Evolutionary conservation across 35 echinoderm and acorn worm species (phyloP).

Genomic region (Anneissia japonica): DNA sequence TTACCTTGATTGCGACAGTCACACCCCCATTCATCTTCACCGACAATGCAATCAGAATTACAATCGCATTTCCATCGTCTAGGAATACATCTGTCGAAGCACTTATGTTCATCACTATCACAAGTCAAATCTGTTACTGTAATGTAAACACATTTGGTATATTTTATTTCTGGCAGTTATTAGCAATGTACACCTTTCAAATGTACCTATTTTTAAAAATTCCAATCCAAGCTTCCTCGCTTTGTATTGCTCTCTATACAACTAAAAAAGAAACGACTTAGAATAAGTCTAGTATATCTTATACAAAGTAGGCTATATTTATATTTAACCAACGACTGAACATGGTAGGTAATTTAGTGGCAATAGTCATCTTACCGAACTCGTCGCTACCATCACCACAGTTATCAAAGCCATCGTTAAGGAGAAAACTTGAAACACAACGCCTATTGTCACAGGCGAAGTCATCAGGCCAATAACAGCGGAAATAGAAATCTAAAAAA

Average conservation of each 20-base stretch:
- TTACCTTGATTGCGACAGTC: background rate
- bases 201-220: no score
- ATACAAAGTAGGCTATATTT: no score
- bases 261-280: no score
- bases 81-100: background rate
- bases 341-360: no score
- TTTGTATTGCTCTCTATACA: no score
- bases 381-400: background rate
- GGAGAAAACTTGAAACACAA: background rate
- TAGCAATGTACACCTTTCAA: no score
- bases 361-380: no score
- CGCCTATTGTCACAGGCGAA: background rate
- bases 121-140: background rate
- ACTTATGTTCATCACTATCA: background rate
- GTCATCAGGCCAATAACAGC: background rate
- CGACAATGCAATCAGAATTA: background rate
- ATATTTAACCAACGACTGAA: no score
- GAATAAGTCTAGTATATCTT: no score
- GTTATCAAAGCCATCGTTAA: background rate
- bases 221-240: no score
- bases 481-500: background rate
- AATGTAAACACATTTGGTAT: no score
- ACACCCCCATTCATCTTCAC: background rate
- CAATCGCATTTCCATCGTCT: background rate
- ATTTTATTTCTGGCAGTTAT: no score